phyloP scores from a whole-genome alignment of 2,797 vertebrate species.

The Melanotaenia parkinsoni region DNA sequence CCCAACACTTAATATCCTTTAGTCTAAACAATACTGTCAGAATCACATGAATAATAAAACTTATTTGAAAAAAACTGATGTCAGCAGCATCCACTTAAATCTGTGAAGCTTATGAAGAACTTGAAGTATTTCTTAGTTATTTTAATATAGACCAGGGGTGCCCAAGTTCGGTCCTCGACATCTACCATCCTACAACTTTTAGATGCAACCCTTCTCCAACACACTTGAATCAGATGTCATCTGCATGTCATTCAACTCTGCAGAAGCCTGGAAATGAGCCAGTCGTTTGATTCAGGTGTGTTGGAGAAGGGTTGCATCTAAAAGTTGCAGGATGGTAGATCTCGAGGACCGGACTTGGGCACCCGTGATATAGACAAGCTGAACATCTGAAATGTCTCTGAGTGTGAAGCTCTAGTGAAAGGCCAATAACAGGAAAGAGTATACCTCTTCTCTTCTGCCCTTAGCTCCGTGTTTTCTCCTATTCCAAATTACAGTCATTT shows the following conservation, averaged over 20 bases:
- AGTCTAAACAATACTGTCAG: not conserved
- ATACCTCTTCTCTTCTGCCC: constrained; percentile 54
- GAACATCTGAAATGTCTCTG: constrained; percentile 17
- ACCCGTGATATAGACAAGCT: not conserved
- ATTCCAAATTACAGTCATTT: constrained; percentile 79
- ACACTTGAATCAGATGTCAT: too few relatives aligned
- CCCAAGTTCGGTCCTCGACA: too few relatives aligned
- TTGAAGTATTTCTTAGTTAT: constrained; percentile 37
- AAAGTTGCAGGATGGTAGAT: too few relatives aligned
- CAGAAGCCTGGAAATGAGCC: too few relatives aligned
- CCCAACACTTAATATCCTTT: not conserved
- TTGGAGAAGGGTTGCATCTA: too few relatives aligned
- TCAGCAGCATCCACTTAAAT: constrained; percentile 14
- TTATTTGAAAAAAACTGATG: not conserved
- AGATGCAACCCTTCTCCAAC: too few relatives aligned
- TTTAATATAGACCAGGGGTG: constrained; percentile 15
- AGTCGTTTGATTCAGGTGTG: too few relatives aligned
- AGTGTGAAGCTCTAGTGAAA: constrained; percentile 56
- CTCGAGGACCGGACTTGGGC: too few relatives aligned
- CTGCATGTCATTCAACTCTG: too few relatives aligned
- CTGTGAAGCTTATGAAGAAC: constrained; percentile 21
- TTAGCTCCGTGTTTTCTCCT: constrained; percentile 62
- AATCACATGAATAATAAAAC: not conserved
- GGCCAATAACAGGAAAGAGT: constrained; percentile 53
- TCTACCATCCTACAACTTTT: too few relatives aligned